These are phyloP conservation scores for Tortrix viridana DNA, from an alignment of 2,888 invertebrate species.

Conservation along the genomic window DNA sequence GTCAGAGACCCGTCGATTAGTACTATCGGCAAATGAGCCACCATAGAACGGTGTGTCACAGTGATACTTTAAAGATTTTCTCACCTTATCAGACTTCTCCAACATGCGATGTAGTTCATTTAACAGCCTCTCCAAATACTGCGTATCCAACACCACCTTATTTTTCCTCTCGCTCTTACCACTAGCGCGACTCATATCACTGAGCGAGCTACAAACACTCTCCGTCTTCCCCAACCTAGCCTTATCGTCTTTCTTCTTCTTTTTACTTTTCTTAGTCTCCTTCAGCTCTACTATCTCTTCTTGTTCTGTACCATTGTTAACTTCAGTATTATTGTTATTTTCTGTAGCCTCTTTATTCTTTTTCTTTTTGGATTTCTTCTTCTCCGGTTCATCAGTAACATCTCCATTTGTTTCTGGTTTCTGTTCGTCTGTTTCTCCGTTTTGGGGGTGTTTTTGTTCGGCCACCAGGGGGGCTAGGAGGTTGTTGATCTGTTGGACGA, in stretches of 20 bases:
- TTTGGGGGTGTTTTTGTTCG: slow-evolving; percentile 15
- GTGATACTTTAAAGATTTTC: no score
- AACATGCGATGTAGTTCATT: slow-evolving; percentile 81
- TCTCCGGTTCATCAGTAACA: no score
- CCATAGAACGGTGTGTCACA: no score
- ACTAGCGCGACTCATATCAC: slow-evolving; percentile 65
- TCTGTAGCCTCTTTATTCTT: slow-evolving; percentile 28
- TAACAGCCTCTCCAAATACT: slow-evolving; percentile 79
- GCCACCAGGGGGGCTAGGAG: slow-evolving; percentile 21
- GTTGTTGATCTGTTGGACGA: slow-evolving; percentile 45
- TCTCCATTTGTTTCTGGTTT: slow-evolving; percentile 36
- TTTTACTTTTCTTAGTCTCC: slow-evolving; percentile 42
- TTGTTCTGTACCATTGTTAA: neutral
- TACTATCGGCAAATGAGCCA: no score
- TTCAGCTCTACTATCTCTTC: slow-evolving; percentile 32
- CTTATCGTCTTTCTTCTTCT: slow-evolving; percentile 38
- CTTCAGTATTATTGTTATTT: slow-evolving; percentile 24
- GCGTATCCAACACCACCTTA: slow-evolving; percentile 55
- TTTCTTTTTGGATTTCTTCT: slow-evolving; percentile 43
- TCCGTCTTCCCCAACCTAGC: slow-evolving; percentile 60
- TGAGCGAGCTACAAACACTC: slow-evolving; percentile 69
- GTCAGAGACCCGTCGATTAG: no score
- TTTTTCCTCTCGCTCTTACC: slow-evolving; percentile 46
- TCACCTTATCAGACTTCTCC: slow-evolving; percentile 62
- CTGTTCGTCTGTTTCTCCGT: slow-evolving; percentile 31